These are phyloP conservation scores for Siniperca chuatsi DNA, from an alignment of 2,113 vertebrate species.

Conservation along the genomic window DNA sequence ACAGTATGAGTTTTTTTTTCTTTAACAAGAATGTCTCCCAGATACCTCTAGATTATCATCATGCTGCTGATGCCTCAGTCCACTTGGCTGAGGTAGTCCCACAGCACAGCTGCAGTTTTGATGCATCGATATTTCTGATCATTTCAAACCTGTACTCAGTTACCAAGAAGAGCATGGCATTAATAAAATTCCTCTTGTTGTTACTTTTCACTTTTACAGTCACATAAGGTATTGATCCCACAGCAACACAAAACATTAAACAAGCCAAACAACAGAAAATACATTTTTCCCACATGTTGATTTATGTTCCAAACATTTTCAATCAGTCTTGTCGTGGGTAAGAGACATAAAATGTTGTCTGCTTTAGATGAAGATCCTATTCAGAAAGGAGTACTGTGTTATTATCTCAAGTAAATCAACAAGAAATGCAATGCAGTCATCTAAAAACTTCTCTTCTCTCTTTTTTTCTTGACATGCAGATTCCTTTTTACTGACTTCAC, in stretches of 20 bases:
- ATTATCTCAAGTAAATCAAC: neutral
- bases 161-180: neutral
- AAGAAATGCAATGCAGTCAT: neutral
- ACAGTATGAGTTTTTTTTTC: neutral
- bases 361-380: neutral
- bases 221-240: neutral
- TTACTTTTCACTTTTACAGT: neutral
- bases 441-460: neutral
- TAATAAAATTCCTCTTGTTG: neutral
- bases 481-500: neutral
- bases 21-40: neutral
- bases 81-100: neutral
- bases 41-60: neutral
- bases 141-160: slow-evolving; percentile 10
- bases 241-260: neutral
- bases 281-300: slow-evolving; percentile 24
- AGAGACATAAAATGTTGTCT: neutral
- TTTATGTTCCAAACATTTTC: neutral
- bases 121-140: slow-evolving; percentile 11
- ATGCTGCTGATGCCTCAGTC: neutral
- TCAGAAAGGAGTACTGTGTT: neutral
- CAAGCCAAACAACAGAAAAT: neutral
- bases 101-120: slow-evolving; percentile 7
- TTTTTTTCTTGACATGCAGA: neutral
- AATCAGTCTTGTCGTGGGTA: neutral